Percentiles rank a stretch among this genome's conserved stretches.
Evolutionary conservation across 2,888 invertebrate species (phyloP).

Genomic region (Cryptops parisi): DNA sequence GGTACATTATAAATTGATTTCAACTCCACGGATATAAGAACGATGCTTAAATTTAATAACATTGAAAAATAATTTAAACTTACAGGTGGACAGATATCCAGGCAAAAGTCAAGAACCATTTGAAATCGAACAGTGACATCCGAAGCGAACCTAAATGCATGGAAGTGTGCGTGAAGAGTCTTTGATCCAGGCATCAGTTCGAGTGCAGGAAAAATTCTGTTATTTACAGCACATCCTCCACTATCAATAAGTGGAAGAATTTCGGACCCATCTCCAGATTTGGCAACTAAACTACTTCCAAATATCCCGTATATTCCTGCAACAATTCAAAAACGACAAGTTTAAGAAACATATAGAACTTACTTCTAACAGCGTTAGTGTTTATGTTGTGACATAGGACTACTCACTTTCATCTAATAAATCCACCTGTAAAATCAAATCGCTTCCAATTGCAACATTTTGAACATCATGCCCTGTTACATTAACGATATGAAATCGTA

Average conservation of each 20-base stretch:
- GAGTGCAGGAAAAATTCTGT: neutral
- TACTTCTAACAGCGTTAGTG: too few relatives aligned
- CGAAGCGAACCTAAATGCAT: neutral
- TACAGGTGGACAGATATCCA: conserved; percentile 35
- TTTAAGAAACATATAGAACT: too few relatives aligned
- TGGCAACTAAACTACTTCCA: neutral
- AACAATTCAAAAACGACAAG: too few relatives aligned
- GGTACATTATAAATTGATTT: too few relatives aligned
- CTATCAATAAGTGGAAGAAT: neutral
- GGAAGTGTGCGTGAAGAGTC: neutral
- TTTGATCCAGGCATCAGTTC: neutral
- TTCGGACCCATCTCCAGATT: neutral
- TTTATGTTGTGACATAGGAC: too few relatives aligned
- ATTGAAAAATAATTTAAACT: too few relatives aligned
- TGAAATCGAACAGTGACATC: neutral
- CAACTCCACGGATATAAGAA: too few relatives aligned
- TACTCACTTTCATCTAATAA: neutral
- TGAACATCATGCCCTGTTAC: neutral
- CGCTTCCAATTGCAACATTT: neutral
- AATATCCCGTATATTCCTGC: neutral
- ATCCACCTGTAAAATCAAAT: neutral
- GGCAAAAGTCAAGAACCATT: conserved; percentile 28
- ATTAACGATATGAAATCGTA: neutral
- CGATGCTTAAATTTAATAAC: too few relatives aligned
- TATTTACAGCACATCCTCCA: neutral